These are phyloP conservation scores for Cygnus buccinator DNA, from an alignment of 2,113 vertebrate species.

Conservation along the genomic window DNA sequence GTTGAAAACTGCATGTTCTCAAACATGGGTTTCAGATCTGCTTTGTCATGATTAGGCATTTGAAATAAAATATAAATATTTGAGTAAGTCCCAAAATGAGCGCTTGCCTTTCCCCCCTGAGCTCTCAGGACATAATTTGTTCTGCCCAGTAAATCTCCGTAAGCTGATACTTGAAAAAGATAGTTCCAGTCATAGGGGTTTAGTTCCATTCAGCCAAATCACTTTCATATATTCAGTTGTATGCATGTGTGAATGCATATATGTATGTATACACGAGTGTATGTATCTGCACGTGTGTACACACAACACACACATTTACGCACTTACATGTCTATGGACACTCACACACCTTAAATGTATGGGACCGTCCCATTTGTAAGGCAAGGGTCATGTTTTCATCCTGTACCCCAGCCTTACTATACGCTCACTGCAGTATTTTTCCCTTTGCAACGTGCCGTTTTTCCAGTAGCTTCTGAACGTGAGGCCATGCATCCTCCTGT, in stretches of 20 bases:
- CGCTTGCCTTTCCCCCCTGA: neutral
- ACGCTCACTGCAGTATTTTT: neutral
- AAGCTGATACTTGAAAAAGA: neutral
- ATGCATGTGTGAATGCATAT: neutral
- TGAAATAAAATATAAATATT: conserved; percentile 17
- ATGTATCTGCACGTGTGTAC: neutral
- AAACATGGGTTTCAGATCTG: neutral
- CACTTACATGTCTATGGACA: fast-evolving
- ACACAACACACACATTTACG: neutral
- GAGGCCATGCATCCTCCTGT: fast-evolving
- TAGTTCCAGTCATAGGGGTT: neutral
- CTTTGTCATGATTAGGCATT: neutral
- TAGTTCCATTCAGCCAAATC: neutral
- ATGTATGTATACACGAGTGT: neutral
- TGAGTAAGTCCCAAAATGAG: neutral
- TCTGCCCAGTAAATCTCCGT: neutral
- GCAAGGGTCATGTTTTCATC: neutral
- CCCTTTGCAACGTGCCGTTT: neutral
- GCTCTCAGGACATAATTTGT: neutral
- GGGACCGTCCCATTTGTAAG: neutral
- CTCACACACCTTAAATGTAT: neutral
- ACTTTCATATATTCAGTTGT: neutral
- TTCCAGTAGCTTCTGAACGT: neutral
- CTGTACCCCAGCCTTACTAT: fast-evolving
- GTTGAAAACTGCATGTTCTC: neutral